A percentile compares a stretch with the other conserved stretches of the same genome.
phyloP scores from a whole-genome alignment of 2,113 vertebrate genomes.

The Alethe diademata region DNA sequence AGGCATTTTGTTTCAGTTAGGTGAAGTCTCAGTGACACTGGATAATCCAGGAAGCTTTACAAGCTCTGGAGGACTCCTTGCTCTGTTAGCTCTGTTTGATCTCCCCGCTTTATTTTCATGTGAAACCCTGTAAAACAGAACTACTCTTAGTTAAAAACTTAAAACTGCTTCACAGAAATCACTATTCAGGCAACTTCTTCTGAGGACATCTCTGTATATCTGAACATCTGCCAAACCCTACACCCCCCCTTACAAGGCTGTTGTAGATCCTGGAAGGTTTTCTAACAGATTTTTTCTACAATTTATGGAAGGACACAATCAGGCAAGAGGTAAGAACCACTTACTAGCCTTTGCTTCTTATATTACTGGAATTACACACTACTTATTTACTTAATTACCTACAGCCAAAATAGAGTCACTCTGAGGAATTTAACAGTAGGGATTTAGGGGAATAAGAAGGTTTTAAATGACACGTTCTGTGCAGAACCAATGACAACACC shows the following conservation, averaged over 20 bases:
- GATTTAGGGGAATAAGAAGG: neutral
- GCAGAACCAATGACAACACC: neutral
- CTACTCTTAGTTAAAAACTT: neutral
- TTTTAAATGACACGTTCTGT: neutral
- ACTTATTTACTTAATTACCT: neutral
- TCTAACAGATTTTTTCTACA: neutral
- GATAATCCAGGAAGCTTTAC: neutral
- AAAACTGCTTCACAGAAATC: neutral
- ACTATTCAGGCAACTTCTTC: neutral
- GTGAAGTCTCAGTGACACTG: neutral
- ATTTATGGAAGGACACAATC: neutral
- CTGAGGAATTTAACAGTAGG: neutral
- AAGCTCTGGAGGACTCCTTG: neutral
- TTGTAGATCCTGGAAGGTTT: neutral
- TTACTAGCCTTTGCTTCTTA: neutral
- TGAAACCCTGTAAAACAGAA: neutral
- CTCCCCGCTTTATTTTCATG: neutral
- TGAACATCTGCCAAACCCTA: neutral
- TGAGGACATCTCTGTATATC: neutral
- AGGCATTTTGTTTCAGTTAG: neutral
- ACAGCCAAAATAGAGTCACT: neutral
- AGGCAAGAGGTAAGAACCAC: neutral
- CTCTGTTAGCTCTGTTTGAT: neutral
- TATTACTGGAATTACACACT: neutral
- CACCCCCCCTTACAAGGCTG: accelerated